Percentiles rank a stretch among this genome's conserved stretches.
Conservation (phyloP, 2,113 vertebrate genomes). For the Phylloscopus trochiloides region DNA sequence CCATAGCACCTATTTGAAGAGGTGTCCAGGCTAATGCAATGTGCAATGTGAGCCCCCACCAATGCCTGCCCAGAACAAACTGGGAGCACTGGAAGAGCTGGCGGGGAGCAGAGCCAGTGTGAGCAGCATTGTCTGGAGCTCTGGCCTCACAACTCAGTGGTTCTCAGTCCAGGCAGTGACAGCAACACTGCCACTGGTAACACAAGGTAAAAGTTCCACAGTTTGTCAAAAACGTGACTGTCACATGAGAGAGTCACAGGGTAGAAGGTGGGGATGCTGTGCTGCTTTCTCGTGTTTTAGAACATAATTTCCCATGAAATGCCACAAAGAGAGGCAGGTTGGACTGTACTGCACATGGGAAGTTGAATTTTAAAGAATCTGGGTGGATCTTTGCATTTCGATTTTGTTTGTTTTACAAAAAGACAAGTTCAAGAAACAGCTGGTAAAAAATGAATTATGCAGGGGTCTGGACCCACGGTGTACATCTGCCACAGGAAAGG, state of each 20-base stretch:
- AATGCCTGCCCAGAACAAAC: background rate
- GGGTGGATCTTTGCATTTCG: background rate
- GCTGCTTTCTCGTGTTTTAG: background rate
- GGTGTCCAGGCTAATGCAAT: rapidly evolving
- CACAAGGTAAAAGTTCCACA: background rate
- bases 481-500: background rate
- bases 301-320: background rate
- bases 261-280: background rate
- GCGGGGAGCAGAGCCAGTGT: background rate
- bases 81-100: background rate
- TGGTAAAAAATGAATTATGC: background rate
- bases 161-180: background rate
- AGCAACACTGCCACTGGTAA: background rate
- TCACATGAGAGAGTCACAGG: background rate
- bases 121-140: background rate
- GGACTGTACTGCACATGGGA: background rate
- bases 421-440: background rate
- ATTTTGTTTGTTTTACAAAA: background rate
- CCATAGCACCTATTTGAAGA: background rate
- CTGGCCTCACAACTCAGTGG: background rate
- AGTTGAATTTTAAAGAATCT: background rate
- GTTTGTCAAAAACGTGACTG: background rate
- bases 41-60: rapidly evolving
- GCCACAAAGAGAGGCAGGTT: background rate
- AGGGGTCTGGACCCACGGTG: background rate